These are phyloP conservation scores for Lepidurus couesii DNA, from an alignment of 1,140 invertebrate species.

Conservation along the genomic window DNA sequence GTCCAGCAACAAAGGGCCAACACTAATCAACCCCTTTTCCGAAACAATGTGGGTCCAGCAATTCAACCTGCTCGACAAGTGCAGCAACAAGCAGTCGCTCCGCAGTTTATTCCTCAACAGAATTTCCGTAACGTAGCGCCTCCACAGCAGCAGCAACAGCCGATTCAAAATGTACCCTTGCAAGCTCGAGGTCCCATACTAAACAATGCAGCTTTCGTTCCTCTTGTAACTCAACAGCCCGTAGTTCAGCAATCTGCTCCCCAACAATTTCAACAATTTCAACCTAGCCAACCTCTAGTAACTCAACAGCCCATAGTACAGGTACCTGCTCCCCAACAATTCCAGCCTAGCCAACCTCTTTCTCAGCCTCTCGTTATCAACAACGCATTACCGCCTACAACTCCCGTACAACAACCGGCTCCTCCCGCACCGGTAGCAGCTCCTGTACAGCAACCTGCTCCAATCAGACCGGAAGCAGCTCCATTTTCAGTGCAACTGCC, in stretches of 20 bases:
- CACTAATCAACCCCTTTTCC: neutral
- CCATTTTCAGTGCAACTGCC: neutral
- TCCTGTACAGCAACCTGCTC: neutral
- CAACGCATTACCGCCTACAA: neutral
- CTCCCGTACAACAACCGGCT: neutral
- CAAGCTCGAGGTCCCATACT: neutral
- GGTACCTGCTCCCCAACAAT: neutral
- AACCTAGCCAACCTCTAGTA: neutral
- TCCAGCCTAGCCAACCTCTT: neutral
- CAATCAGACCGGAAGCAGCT: neutral
- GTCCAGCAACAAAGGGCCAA: neutral
- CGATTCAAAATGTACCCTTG: neutral
- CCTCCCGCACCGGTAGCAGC: neutral
- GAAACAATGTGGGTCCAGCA: slow-evolving; percentile 4
- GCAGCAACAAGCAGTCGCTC: slow-evolving; percentile 8
- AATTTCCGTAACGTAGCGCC: slow-evolving; percentile 19
- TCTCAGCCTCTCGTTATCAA: no score
- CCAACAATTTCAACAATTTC: slow-evolving; percentile 8
- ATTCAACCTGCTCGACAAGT: slow-evolving; percentile 20
- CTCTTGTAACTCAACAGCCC: neutral
- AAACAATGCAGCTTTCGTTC: neutral
- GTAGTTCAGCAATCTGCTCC: neutral
- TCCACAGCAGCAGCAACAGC: slow-evolving; percentile 5
- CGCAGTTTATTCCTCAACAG: slow-evolving; percentile 14
- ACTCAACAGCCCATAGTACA: neutral